Base-by-base conservation (phyloP, 2,888 invertebrate genomes). In the Himalopsyche kuldschensis region DNA sequence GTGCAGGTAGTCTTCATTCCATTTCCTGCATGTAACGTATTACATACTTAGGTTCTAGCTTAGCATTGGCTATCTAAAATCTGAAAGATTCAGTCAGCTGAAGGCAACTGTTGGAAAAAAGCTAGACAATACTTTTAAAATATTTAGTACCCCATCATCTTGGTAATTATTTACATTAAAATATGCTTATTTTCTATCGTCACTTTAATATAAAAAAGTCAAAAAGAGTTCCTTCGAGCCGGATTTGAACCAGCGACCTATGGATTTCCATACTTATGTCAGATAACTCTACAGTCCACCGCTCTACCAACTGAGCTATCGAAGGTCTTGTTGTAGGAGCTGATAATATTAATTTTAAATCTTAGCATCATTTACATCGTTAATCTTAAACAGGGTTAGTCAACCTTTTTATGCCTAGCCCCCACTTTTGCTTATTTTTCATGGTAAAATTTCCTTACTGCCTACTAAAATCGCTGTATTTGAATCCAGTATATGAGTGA, bases 211-310 rank as follows among this genome's bases (percentile, higher is more conserved):
- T 48, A n/a, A 48, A 48, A 48, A 48, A 10, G 11, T 47, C 8
- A 80, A 46, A 79, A 85, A 83, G 77, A 79, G 86, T 69, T 92
- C 92, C 91, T 92, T 92, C 92, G 92, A 92, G 91, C 92, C 91
- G 92, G 92, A 92, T 92, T 92, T 92, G 92, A 92, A 92, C 92
- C 92, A 92, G 92, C 91, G 92, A 92, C 92, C 92, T 92, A 92
- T 92, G 92, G 91, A 92, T 92, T 11, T 55, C 81, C 76, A 81
- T 78, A 32, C n/a, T 10, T 30, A 32, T 15, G 15, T 63, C 31
- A 35, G 31, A 80, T 41, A 41, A 55, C 85, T 83, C 91, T 91
- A 91, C 91, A 91, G 91, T 91, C 91, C 91, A 91, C 91, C 91
- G 91, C 91, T 91, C 91, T 92, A 91, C 91, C 92, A 91, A 91